These are phyloP conservation scores for Phanerotoma sp. DNA, from an alignment of 2,888 invertebrate species.

Conservation along the genomic window DNA sequence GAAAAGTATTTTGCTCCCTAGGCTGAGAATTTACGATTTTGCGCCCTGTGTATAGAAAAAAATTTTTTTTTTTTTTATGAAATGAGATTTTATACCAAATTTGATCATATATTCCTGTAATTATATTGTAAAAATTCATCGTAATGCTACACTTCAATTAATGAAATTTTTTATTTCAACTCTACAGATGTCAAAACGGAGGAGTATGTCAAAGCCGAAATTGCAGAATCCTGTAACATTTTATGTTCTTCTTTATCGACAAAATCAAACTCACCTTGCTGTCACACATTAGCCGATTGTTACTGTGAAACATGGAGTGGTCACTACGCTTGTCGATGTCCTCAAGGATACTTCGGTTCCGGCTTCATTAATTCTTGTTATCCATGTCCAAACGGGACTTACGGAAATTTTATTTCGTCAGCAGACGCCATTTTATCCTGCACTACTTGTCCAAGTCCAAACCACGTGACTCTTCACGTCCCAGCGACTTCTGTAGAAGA, in stretches of 20 bases:
- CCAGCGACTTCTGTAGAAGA: slow-evolving; percentile 62
- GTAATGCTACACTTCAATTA: no score
- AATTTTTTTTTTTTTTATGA: no score
- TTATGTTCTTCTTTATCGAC: slow-evolving; percentile 4
- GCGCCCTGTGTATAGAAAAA: no score
- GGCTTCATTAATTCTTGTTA: slow-evolving; percentile 64
- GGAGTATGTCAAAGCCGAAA: slow-evolving; percentile 58
- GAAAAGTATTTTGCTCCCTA: no score
- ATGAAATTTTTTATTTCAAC: no score
- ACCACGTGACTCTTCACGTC: slow-evolving; percentile 62
- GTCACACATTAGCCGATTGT: slow-evolving; percentile 65
- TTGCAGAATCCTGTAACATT: slow-evolving; percentile 55
- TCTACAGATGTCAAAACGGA: slow-evolving; percentile 65
- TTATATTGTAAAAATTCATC: no score
- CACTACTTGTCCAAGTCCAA: slow-evolving; percentile 65
- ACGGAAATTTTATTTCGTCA: slow-evolving; percentile 56
- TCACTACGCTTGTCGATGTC: slow-evolving; percentile 69
- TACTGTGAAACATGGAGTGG: slow-evolving; percentile 70
- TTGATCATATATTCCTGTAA: no score
- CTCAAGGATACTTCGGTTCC: slow-evolving; percentile 66
- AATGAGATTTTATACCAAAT: no score
- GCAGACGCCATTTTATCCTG: slow-evolving; percentile 61
- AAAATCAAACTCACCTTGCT: slow-evolving; percentile 58
- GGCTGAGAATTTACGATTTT: no score
- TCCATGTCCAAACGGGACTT: slow-evolving; percentile 67